Evolutionary conservation across 2,113 vertebrate species (phyloP), one percentile per base, ranked within the genome.

Genomic region (Rhegmatorhina hoffmannsi): DNA sequence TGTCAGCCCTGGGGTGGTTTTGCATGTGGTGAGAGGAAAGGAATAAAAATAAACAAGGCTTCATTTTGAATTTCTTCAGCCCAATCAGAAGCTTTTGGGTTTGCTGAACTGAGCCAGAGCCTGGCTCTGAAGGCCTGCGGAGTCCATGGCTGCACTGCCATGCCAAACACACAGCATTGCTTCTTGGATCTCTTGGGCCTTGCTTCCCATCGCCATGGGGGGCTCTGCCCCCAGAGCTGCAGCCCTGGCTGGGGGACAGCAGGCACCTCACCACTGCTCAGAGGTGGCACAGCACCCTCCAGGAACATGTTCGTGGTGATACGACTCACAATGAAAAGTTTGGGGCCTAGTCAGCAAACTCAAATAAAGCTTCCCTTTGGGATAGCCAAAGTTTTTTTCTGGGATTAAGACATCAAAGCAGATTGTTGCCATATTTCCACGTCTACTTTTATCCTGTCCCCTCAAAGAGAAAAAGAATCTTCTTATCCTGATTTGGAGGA

Each of bases 141-240:
- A 15, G 44, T 60, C 58, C 34, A 12, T 60, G 49, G 17, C 44
- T 2, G 1, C 1, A 3, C 29, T 46, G 14, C 24, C 3, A 1
- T 62, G 21, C 43, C 84, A 43, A 58, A 36, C 8, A 7, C 13
- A 26, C 38, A 47, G 14, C 40, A 36, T 9, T 40, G 53, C 52
- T 24, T 68, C 21, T 20, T 43, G 38, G 38, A 20, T 29, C 62
- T 23, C 40, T 55, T 31, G 4, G 20, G 17, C 50, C 38, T 58
- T 10, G 1, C 34, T 44, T 55, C 4, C 34, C 18, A 23, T 16
- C 70, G 72, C 66, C 17, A 6, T 1, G 5, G 3, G 6, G 36
- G 36, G 14, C 15, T n/a, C 44, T 82, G 38, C 2, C 1, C 26
- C 34, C 31, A 10, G 40, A 29, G 20, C 40, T 43, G 73, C 23